These are phyloP conservation scores for Zosterops borbonicus DNA, from an alignment of 2,113 vertebrate genomes.

Conservation along the genomic window DNA sequence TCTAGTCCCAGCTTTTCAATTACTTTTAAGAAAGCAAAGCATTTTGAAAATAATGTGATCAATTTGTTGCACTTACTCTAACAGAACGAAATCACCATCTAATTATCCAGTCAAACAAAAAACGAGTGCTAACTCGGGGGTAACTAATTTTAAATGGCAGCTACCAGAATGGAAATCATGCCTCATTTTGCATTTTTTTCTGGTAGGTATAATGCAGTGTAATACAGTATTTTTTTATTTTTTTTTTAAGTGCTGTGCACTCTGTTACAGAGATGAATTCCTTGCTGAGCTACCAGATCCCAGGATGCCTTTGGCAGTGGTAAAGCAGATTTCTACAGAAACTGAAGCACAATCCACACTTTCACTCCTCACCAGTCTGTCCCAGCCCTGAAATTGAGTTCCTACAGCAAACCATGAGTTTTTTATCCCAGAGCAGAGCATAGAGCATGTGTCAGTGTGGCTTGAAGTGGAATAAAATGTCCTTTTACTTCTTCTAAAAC, in stretches of 20 bases:
- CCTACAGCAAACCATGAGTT: neutral
- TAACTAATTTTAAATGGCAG: constrained; percentile 38
- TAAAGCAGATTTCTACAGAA: neutral
- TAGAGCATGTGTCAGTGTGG: rapidly evolving
- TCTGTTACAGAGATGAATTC: neutral
- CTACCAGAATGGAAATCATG: neutral
- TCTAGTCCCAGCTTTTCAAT: constrained; percentile 27
- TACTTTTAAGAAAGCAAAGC: constrained; percentile 43
- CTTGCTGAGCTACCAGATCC: neutral
- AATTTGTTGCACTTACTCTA: constrained; percentile 41
- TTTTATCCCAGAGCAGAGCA: rapidly evolving
- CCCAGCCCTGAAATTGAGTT: neutral
- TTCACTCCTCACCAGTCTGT: neutral
- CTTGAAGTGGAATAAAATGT: neutral
- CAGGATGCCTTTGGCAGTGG: neutral
- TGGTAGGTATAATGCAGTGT: neutral
- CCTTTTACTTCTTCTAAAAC: neutral
- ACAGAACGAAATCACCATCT: neutral
- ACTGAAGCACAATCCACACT: neutral
- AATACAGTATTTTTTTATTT: neutral
- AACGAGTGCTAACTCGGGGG: neutral
- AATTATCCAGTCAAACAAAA: constrained; percentile 38
- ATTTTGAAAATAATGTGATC: constrained; percentile 50
- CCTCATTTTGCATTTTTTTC: neutral
- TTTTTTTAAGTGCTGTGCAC: neutral